Base-by-base conservation (phyloP, 2,113 vertebrate species). In the Notothenia coriiceps region DNA sequence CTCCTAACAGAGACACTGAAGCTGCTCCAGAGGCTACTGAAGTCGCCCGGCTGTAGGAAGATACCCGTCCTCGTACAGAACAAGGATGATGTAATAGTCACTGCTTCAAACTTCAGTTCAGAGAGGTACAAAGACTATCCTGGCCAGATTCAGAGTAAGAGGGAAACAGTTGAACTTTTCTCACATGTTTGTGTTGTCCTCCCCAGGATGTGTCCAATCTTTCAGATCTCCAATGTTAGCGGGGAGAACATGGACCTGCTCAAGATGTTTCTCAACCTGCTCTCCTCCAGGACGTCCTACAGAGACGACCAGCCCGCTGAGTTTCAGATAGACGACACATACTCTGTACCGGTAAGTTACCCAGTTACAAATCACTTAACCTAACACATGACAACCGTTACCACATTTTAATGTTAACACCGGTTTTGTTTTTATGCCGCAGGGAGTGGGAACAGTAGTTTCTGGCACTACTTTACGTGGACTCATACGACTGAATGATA, bases 291-390 rank as follows among this genome's bases (percentile, higher is more conserved):
- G 74, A 98, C 97, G 56, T 98, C 97, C 84, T 99, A 97, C 92
- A 94, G 96, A 67, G 98, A 99, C 78, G 98, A 99, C 40, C 97
- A 99, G 75, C 98, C 98, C 0, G 98, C 98, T 0, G 98, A 99
- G 94, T 99, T 99, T 77, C 98, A 99, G 94, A 99, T 99, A 85
- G 98, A 99, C 0, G 98, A 99, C 88, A 99, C 98, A 46, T 99
- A 99, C 89, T 99, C 98, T 44, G 98, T 99, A n/a, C 98, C 98
- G 54, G 98, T 99, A 91, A 35, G 10, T 2, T 15, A n/a, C 75
- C 9, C 8, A 35, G n/a, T 7, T 5, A 79, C 29, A 17, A 9
- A 63, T 49, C 17, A 9, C 29, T 49, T 1, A 63, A 47, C 51
- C 15, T 70, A 15, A n/a, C 12, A 17, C 12, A 5, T 20, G 5